Evolutionary conservation across 2,797 vertebrate genomes (phyloP).

Genomic region (Nothura maculosa): DNA sequence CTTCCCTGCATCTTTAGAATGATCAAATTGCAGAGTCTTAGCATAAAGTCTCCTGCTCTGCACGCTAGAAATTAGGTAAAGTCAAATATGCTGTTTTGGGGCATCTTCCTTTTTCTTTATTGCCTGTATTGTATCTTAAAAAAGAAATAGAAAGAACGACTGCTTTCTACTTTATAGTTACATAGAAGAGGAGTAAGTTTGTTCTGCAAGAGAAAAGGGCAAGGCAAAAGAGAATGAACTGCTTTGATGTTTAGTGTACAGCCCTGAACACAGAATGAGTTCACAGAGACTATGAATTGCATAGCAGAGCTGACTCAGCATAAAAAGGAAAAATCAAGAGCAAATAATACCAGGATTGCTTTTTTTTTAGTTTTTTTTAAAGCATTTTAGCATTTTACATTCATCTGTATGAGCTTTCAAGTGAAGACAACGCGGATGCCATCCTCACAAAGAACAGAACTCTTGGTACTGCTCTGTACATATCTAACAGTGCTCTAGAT

Average conservation of each 20-base stretch:
- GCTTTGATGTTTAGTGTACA: background rate
- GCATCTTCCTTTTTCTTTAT: background rate
- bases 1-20: conserved; percentile 23
- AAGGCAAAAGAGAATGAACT: background rate
- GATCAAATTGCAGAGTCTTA: conserved; percentile 39
- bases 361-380: no score
- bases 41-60: background rate
- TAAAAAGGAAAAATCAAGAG: background rate
- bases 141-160: background rate
- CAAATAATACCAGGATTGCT: background rate
- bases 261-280: background rate
- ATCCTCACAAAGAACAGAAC: background rate
- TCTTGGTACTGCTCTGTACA: background rate
- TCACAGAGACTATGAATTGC: background rate
- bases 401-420: background rate
- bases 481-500: background rate
- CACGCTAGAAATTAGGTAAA: background rate
- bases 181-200: background rate
- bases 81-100: background rate
- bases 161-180: background rate
- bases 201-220: background rate
- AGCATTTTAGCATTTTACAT: background rate
- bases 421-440: background rate
- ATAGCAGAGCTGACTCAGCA: background rate
- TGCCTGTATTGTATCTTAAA: background rate